phyloP scores from a whole-genome alignment of 2,888 invertebrate genomes.

The Rhorus exstirpatorius region DNA sequence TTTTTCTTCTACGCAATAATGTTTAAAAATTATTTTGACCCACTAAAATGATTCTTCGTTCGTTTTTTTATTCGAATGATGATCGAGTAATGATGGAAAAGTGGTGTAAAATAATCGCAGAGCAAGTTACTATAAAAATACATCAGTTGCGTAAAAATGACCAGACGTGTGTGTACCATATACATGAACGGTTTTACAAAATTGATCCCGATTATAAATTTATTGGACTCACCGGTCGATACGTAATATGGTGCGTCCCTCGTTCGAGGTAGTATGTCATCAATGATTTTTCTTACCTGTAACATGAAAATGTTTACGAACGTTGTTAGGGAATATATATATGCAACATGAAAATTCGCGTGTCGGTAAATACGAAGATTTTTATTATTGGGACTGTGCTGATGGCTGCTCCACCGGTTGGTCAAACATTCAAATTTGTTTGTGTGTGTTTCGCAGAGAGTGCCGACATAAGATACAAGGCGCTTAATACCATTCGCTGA shows the following conservation, averaged over 20 bases:
- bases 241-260: background rate
- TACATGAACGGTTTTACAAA: background rate
- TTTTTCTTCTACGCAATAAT: too few relatives aligned
- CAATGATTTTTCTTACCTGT: constrained; percentile 54
- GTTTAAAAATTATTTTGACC: background rate
- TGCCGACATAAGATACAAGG: background rate
- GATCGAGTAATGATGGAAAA: background rate
- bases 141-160: constrained; percentile 51
- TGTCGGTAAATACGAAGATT: background rate
- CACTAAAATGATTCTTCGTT: background rate
- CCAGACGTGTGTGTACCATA: constrained; percentile 57
- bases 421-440: background rate
- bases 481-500: constrained; percentile 22
- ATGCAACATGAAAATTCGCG: background rate
- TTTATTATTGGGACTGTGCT: background rate
- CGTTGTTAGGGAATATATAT: constrained; percentile 9
- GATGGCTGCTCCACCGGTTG: background rate
- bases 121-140: background rate
- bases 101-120: constrained; percentile 2
- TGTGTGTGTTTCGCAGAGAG: background rate
- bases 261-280: background rate
- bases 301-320: constrained; percentile 37
- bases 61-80: background rate
- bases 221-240: constrained; percentile 48
- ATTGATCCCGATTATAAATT: background rate